A percentile compares a stretch with the other conserved stretches of the same genome.
phyloP scores from a whole-genome alignment of 2,113 vertebrate species.

The Raja brachyura region DNA sequence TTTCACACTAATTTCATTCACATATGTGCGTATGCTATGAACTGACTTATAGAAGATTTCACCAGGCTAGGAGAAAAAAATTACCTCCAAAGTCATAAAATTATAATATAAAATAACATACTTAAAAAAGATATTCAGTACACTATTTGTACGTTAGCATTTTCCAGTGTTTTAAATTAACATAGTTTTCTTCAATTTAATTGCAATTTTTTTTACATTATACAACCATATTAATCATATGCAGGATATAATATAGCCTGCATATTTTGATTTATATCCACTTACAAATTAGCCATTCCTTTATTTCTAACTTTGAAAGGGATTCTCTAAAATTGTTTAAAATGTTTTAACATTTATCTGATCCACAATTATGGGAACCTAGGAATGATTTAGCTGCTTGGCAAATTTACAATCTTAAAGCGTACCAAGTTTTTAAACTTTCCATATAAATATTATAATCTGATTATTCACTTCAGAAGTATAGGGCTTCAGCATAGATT shows the following conservation, averaged over 20 bases:
- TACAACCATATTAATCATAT: not conserved
- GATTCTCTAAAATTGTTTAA: not conserved
- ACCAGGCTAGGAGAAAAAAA: conserved; percentile 49
- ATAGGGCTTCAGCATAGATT: not conserved
- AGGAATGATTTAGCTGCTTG: not conserved
- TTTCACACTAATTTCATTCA: conserved; percentile 59
- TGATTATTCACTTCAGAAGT: not conserved
- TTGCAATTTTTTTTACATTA: not conserved
- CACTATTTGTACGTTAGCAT: not conserved
- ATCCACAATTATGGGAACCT: not conserved
- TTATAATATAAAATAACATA: not conserved
- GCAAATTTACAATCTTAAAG: not conserved
- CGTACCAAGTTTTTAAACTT: not conserved
- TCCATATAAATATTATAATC: not conserved
- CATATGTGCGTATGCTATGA: conserved; percentile 60
- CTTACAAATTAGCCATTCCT: not conserved
- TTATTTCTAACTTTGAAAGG: not conserved
- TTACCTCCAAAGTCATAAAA: not conserved
- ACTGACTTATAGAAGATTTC: conserved; percentile 58
- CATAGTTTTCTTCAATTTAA: not conserved
- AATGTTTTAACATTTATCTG: not conserved
- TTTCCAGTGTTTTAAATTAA: not conserved
- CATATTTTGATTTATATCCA: not conserved
- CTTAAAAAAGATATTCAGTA: not conserved
- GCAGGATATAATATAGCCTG: no score